A percentile compares a stretch with the other conserved stretches of the same genome.
These are phyloP conservation scores for Pseudomyrmex dendroicus DNA, from an alignment of 1,140 invertebrate species.

Conservation along the genomic window DNA sequence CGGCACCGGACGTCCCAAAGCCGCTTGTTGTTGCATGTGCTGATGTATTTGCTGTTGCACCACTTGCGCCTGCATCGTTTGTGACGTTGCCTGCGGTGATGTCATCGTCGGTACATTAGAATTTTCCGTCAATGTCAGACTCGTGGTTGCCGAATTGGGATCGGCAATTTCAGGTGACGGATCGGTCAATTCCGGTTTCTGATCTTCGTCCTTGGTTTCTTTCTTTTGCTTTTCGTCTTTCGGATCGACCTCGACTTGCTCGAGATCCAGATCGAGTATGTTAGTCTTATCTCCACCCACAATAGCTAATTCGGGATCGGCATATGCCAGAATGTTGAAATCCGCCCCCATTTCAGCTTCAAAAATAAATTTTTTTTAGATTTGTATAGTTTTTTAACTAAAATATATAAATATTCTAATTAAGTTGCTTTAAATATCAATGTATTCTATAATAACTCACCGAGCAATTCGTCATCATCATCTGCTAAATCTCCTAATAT, in stretches of 20 bases:
- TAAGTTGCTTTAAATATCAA: background rate
- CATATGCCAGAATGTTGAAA: slow-evolving; percentile 98
- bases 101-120: slow-evolving; percentile 71
- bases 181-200: slow-evolving; percentile 74
- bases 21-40: slow-evolving; percentile 87
- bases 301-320: slow-evolving; percentile 96
- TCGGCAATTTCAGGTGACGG: slow-evolving; percentile 70
- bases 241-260: slow-evolving; percentile 87
- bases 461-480: slow-evolving; percentile 94
- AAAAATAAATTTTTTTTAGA: slow-evolving; percentile 68
- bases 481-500: slow-evolving; percentile 92
- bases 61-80: slow-evolving; percentile 77
- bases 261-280: slow-evolving; percentile 92
- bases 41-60: slow-evolving; percentile 86
- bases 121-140: slow-evolving; percentile 71
- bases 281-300: slow-evolving; percentile 91
- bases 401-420: background rate
- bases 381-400: slow-evolving; percentile 21
- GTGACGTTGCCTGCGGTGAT: slow-evolving; percentile 68
- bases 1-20: slow-evolving; percentile 86
- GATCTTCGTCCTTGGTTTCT: slow-evolving; percentile 80
- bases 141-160: slow-evolving; percentile 62
- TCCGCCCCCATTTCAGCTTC: slow-evolving; percentile 95
- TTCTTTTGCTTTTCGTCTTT: slow-evolving; percentile 87
- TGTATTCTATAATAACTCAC: slow-evolving; percentile 80